phyloP scores from a whole-genome alignment of 1,140 invertebrate genomes.

The Sitophilus oryzae region DNA sequence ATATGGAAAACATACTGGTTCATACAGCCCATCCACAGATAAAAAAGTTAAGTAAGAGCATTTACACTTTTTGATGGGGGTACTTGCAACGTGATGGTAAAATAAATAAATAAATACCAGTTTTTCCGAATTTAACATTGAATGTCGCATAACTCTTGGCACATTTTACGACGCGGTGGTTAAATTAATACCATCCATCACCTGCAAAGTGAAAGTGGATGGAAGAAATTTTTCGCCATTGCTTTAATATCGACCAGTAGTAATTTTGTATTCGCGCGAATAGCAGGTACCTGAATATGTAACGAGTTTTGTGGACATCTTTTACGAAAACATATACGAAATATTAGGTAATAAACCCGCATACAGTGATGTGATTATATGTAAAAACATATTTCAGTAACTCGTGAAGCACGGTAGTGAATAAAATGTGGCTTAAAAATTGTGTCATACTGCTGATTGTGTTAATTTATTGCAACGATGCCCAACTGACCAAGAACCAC shows the following conservation, averaged over 20 bases:
- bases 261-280: neutral
- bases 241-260: neutral
- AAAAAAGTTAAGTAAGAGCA: too few relatives aligned
- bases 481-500: conserved; percentile 16
- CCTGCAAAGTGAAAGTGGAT: neutral
- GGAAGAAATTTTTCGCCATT: neutral
- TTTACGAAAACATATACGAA: too few relatives aligned
- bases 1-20: too few relatives aligned
- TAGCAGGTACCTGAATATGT: too few relatives aligned
- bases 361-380: too few relatives aligned
- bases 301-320: too few relatives aligned
- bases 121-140: neutral
- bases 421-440: conserved; percentile 12
- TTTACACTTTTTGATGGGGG: too few relatives aligned
- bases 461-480: conserved; percentile 7
- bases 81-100: too few relatives aligned
- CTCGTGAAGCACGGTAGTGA: too few relatives aligned
- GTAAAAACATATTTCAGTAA: conserved; percentile 1
- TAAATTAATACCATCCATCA: neutral
- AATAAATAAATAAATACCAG: too few relatives aligned
- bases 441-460: conserved; percentile 17
- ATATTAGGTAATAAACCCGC: too few relatives aligned
- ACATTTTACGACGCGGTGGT: neutral
- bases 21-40: too few relatives aligned
- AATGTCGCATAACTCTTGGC: neutral